Percentiles rank a stretch among this genome's conserved stretches.
These are phyloP conservation scores for Myzus persicae DNA, from an alignment of 1,140 invertebrate species.

Conservation along the genomic window DNA sequence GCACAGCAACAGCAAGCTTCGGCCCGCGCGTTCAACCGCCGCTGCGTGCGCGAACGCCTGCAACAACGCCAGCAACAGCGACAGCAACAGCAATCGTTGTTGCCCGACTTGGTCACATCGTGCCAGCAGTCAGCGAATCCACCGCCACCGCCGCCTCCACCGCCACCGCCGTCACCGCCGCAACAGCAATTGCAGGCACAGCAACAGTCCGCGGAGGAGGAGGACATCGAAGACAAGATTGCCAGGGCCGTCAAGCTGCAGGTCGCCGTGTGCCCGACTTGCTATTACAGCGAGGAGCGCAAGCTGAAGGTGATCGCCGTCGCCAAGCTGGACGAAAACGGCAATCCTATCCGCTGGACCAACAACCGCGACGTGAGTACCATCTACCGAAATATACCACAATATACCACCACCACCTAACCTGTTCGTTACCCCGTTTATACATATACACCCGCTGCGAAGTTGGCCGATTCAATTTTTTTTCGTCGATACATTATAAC, in stretches of 20 bases:
- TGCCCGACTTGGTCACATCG: conserved; percentile 36
- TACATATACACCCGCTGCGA: too few species aligned
- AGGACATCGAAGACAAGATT: background rate
- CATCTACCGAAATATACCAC: too few species aligned
- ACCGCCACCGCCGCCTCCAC: background rate
- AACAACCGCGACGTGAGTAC: background rate
- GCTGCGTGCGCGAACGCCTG: background rate
- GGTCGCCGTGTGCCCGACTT: background rate
- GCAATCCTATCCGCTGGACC: background rate
- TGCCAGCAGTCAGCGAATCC: background rate
- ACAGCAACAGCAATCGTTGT: background rate
- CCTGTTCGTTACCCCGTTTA: too few species aligned
- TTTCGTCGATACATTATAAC: background rate
- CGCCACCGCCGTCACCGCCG: background rate
- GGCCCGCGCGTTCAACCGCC: background rate
- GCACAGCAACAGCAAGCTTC: background rate
- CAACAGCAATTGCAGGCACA: background rate
- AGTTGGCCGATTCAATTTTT: background rate
- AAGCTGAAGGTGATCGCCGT: conserved; percentile 28
- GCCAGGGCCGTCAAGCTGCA: background rate
- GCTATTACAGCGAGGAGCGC: background rate
- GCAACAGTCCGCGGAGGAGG: background rate
- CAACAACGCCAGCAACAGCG: background rate
- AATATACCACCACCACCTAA: too few species aligned
- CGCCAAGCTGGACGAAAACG: background rate